Evolutionary conservation across 2,888 invertebrate genomes (phyloP), one percentile per base, ranked within the genome.

Genomic region (Euzophera pinguis): DNA sequence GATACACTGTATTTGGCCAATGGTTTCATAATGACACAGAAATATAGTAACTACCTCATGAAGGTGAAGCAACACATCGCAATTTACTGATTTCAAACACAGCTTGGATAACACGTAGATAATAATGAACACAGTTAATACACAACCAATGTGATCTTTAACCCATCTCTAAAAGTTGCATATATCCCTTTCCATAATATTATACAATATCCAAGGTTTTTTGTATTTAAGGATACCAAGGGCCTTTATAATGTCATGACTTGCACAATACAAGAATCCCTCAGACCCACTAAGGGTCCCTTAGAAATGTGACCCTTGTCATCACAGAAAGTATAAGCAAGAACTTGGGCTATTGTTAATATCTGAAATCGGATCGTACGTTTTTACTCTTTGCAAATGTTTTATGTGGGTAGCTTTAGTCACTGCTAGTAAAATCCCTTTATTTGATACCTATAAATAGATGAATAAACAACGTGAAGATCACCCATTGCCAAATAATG

Each of bases 281-380:
- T 52, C 45, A 37, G 52, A 50, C 34, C 53, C 22, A 22, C 22
- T 10, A 53, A 34, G 42, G 38, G 27, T 48, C 50, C 43, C 52
- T 52, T 48, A 37, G 53, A 47, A 17, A 51, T 55, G 48, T 52
- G 58, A 56, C 55, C 52, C 50, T 53, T 49, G 50, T 56, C 52
- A 50, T 55, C 53, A 27, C 14, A 13, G 13, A 38, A 27, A 9
- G 27, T 22, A 35, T 37, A 34, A 32, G 7, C 10, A 27, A 29
- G 43, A 16, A 41, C 29, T 29, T 39, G 29, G 29, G 41, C 16
- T 10, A 34, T 47, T 47, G 47, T 47, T 14, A 34, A 22, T 22
- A 10, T 27, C 38, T 5, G 22, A 17, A n/a, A 41, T 41, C 10
- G 10, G 41, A 41, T 41, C 22, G 10, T n/a, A 41, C 5, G 22